Evolutionary conservation across 2,797 vertebrate species (phyloP), one percentile per base, ranked within the genome.

Genomic region (Notolabrus celidotus): DNA sequence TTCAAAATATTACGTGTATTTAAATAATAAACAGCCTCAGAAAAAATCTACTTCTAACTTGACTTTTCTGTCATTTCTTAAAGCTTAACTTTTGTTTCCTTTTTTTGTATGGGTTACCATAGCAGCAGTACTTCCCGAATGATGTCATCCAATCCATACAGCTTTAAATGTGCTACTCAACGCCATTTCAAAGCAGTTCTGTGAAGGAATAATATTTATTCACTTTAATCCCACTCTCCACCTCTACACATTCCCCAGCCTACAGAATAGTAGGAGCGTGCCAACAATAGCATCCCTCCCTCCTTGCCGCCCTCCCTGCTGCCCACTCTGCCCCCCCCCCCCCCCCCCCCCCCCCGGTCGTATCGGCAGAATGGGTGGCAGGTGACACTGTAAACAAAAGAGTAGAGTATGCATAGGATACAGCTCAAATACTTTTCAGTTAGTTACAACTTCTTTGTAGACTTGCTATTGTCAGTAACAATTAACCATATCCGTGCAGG

Each of bases 151-250:
- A 42, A 66, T 76, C 60, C 47, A 54, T 11, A 52, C 68, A 71
- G 46, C 60, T 82, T 73, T 70, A 74, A 79, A 84, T 71, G 52
- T 42, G 64, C 59, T 71, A 67, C 65, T 84, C 53, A 19, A 52
- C 23, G 31, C 67, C 61, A 77, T 87, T 83, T 84, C 77, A 81
- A 83, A 80, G 80, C 74, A 82, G 77, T 63, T 76, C 61, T 57
- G 74, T 71, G 22, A 67, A 86, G 85, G 82, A 81, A 89, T 85
- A 91, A 90, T 90, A 91, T 92, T 90, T 88, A 80, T 84, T 78
- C 76, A 68, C 57, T 86, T 87, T 85, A 86, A 86, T 87, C 75
- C 75, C 57, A 42, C 62, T 78, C 77, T 87, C 69, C 71, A 86
- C 80, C 87, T 85, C 83, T 61, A 66, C 83, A 83, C 78, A 88